These are phyloP conservation scores for Balaenoptera acutorostrata DNA, from an alignment of 2,113 vertebrate species.

Conservation along the genomic window DNA sequence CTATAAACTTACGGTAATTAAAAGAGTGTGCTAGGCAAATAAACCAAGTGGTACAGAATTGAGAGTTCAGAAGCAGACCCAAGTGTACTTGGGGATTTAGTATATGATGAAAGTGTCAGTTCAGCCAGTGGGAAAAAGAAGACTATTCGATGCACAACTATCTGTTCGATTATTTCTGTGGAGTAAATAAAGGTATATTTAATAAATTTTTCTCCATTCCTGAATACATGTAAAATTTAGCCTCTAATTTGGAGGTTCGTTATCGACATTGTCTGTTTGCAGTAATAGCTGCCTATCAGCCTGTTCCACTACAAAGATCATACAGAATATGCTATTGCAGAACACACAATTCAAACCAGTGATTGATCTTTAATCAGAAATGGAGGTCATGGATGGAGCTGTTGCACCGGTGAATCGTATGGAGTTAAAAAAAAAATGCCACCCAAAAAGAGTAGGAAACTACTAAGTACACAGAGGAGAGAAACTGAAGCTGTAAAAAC, in stretches of 20 bases:
- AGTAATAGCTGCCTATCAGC: not conserved
- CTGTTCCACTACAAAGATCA: not conserved
- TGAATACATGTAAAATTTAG: not conserved
- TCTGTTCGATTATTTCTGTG: not conserved
- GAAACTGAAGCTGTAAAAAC: too few relatives aligned
- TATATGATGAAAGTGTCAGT: accelerated
- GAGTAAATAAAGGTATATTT: not conserved
- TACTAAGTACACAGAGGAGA: accelerated
- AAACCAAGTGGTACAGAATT: accelerated
- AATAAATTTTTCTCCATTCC: too few relatives aligned
- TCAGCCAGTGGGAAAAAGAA: accelerated
- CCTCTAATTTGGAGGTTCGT: not conserved
- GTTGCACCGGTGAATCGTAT: not conserved
- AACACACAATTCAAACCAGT: not conserved
- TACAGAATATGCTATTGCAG: accelerated
- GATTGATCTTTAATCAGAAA: accelerated
- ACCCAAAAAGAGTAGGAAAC: not conserved
- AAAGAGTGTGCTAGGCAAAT: too few relatives aligned
- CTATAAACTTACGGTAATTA: not conserved
- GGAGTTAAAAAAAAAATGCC: not conserved
- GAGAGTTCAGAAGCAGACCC: not conserved
- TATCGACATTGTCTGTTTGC: not conserved
- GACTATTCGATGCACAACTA: accelerated
- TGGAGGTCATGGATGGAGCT: too few relatives aligned
- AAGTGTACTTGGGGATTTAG: accelerated